Evolutionary conservation across 2,113 vertebrate species (phyloP).

Genomic region (Toxotes jaculatrix): DNA sequence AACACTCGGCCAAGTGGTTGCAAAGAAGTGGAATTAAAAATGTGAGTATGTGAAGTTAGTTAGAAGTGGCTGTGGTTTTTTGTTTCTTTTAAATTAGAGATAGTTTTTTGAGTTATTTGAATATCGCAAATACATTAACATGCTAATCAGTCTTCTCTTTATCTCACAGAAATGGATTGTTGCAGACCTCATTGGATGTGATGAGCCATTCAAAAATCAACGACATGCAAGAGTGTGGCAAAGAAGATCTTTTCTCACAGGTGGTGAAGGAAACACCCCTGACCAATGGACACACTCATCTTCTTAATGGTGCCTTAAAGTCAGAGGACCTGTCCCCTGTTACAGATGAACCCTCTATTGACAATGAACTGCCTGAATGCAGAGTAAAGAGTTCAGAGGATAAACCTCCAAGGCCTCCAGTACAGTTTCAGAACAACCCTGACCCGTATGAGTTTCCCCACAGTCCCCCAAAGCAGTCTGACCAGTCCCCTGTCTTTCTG

Average conservation of each 20-base stretch:
- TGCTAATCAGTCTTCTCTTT: slow-evolving; percentile 7
- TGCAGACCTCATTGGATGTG: slow-evolving; percentile 81
- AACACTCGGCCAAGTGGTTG: slow-evolving; percentile 30
- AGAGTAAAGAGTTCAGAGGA: slow-evolving; percentile 44
- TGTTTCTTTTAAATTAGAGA: neutral
- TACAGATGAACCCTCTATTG: slow-evolving; percentile 65
- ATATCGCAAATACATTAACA: neutral
- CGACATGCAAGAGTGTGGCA: slow-evolving; percentile 81
- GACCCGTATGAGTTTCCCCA: slow-evolving; percentile 76
- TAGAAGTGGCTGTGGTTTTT: neutral
- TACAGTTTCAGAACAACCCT: slow-evolving; percentile 38
- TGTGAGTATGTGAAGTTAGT: slow-evolving; percentile 71
- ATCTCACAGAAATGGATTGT: slow-evolving; percentile 87
- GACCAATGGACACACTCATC: slow-evolving; percentile 89
- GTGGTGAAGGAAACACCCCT: slow-evolving; percentile 81
- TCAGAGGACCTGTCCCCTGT: slow-evolving; percentile 84
- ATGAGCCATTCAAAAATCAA: slow-evolving; percentile 83
- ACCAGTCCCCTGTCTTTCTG: slow-evolving; percentile 16
- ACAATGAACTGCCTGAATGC: slow-evolving; percentile 44
- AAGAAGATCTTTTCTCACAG: slow-evolving; percentile 72
- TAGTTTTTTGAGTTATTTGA: neutral
- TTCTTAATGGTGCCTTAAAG: slow-evolving; percentile 96
- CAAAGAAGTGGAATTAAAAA: slow-evolving; percentile 63
- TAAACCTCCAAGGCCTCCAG: slow-evolving; percentile 59
- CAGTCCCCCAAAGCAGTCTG: slow-evolving; percentile 68